These are phyloP conservation scores for Saccostrea cuccullata DNA, from an alignment of 1,140 invertebrate genomes.

Conservation along the genomic window DNA sequence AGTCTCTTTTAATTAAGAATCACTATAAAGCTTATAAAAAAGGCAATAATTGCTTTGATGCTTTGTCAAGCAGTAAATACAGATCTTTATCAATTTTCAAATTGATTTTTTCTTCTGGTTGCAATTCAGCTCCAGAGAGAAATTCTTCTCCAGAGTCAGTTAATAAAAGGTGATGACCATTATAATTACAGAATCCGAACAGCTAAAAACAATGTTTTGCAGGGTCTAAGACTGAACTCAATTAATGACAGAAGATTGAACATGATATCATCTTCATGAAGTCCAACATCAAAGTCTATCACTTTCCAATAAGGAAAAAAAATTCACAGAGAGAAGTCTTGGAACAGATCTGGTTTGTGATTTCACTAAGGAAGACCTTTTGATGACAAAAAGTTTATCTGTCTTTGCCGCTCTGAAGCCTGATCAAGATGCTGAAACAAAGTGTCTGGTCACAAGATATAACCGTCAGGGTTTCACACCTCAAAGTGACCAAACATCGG, in stretches of 20 bases:
- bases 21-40: background rate
- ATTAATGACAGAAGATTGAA: background rate
- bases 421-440: background rate
- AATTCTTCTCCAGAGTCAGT: background rate
- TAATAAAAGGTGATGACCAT: background rate
- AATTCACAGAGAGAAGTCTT: background rate
- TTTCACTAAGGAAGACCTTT: background rate
- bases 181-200: background rate
- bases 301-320: background rate
- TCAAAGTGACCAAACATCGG: background rate
- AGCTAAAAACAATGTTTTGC: background rate
- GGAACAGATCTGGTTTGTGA: background rate
- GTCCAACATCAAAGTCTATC: background rate
- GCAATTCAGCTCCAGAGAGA: background rate
- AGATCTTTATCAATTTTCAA: background rate
- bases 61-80: background rate
- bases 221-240: background rate
- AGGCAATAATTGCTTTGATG: conserved; percentile 1
- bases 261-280: background rate
- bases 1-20: background rate
- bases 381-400: background rate
- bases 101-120: background rate
- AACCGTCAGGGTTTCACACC: background rate
- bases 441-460: background rate
- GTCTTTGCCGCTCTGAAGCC: background rate